Evolutionary conservation across 1,140 invertebrate species (phyloP).

Genomic region (Drosophila prosaltans): DNA sequence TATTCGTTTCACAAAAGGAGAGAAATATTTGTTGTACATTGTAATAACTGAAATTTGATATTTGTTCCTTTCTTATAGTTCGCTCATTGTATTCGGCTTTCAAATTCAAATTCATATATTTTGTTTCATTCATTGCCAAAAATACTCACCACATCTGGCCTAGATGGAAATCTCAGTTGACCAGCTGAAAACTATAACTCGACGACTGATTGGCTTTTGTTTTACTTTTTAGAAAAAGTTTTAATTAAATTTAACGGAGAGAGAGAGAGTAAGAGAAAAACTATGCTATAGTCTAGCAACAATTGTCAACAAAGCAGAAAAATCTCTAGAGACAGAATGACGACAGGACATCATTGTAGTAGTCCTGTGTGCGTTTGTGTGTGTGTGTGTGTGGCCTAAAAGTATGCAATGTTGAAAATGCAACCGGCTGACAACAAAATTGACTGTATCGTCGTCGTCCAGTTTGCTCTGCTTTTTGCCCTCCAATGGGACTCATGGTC

Average conservation of each 20-base stretch:
- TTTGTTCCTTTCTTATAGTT: background rate
- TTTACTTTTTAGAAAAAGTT: conserved; percentile 14
- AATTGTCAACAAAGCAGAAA: conserved; percentile 24
- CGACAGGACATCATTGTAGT: conserved; percentile 1
- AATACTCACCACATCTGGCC: conserved; percentile 1
- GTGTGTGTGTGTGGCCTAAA: conserved; percentile 10
- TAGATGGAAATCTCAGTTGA: conserved; percentile 14
- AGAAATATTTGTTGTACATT: conserved; percentile 42
- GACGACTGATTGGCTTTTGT: conserved; percentile 15
- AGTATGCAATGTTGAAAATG: conserved; percentile 19
- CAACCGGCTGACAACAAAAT: conserved; percentile 13
- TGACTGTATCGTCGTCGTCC: conserved; percentile 12
- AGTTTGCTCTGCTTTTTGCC: conserved; percentile 1
- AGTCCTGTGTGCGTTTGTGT: background rate
- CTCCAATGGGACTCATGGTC: conserved; percentile 40
- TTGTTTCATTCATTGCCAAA: conserved; percentile 1
- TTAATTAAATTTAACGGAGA: conserved; percentile 19
- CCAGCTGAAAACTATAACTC: conserved; percentile 7
- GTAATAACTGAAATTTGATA: conserved; percentile 8
- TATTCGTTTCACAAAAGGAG: background rate
- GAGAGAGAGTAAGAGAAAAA: background rate
- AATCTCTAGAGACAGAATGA: conserved; percentile 11
- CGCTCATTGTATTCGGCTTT: background rate
- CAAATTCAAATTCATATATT: background rate
- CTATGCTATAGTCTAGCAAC: conserved; percentile 20